Conservation (phyloP, 2,113 vertebrate genomes). For the Gracilinanus agilis region DNA sequence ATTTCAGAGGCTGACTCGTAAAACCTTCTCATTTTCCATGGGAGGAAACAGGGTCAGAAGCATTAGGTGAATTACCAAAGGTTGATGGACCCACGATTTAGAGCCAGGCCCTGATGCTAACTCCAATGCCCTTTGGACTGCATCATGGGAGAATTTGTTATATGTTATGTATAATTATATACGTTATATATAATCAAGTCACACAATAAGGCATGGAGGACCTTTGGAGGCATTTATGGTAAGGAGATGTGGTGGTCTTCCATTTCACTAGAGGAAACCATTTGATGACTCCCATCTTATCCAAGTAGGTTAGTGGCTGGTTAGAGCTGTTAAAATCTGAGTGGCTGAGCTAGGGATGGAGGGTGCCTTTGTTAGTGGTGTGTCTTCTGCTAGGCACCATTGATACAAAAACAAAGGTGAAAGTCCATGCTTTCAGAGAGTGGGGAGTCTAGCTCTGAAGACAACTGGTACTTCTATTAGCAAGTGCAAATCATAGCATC, state of each 20-base stretch:
- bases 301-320: not conserved
- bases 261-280: not conserved
- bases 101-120: not conserved
- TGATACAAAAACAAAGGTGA: not conserved
- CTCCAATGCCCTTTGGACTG: not conserved
- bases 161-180: too few species aligned
- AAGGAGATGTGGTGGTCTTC: not conserved
- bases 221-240: not conserved
- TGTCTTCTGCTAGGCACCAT: not conserved
- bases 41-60: not conserved
- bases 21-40: not conserved
- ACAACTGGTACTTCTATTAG: not conserved
- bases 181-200: not conserved
- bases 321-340: not conserved
- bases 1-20: not conserved
- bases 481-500: not conserved
- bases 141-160: not conserved
- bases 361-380: not conserved
- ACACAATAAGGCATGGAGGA: not conserved
- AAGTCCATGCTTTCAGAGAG: not conserved
- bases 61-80: conserved; percentile 1
- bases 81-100: too few species aligned
- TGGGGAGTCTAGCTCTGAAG: not conserved
- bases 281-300: not conserved
- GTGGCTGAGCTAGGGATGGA: not conserved